Percentiles rank a stretch among this genome's conserved stretches.
Conservation (phyloP, 2,113 vertebrate genomes). For the Bambusicola thoracicus region DNA sequence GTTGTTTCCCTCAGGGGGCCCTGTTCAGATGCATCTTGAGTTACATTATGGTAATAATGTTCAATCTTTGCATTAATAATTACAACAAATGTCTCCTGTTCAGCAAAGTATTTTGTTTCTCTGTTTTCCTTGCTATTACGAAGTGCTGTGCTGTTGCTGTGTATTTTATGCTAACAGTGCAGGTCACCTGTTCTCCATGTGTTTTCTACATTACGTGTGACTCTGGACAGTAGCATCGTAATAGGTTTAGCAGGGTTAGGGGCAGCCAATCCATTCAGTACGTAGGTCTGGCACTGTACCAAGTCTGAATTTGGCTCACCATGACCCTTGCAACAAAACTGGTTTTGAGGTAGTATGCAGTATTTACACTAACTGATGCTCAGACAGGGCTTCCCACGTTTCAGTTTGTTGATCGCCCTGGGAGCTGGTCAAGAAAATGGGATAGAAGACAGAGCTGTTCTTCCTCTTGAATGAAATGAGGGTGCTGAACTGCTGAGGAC, state of each 20-base stretch:
- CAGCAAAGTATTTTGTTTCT: neutral
- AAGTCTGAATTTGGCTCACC: neutral
- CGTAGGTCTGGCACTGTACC: neutral
- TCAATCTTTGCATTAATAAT: slow-evolving; percentile 42
- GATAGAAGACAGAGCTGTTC: neutral
- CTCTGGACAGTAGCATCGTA: neutral
- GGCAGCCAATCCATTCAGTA: neutral
- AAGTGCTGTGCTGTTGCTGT: neutral
- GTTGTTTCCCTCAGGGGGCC: neutral
- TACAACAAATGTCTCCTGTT: neutral
- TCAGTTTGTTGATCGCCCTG: neutral
- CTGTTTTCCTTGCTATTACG: neutral
- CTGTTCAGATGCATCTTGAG: neutral
- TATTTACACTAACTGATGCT: neutral
- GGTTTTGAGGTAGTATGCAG: neutral
- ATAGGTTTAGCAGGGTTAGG: neutral
- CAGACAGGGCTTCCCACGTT: neutral
- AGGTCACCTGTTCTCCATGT: fast-evolving
- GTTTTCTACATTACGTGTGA: neutral
- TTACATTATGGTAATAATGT: slow-evolving; percentile 14
- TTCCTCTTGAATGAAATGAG: neutral
- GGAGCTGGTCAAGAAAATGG: neutral
- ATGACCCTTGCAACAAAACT: neutral
- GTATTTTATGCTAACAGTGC: neutral
- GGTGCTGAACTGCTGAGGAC: neutral